Evolutionary conservation across 92 coral and sea anemone species (phyloP), one percentile per base, ranked within the genome.

Genomic region (Nematostella vectensis): DNA sequence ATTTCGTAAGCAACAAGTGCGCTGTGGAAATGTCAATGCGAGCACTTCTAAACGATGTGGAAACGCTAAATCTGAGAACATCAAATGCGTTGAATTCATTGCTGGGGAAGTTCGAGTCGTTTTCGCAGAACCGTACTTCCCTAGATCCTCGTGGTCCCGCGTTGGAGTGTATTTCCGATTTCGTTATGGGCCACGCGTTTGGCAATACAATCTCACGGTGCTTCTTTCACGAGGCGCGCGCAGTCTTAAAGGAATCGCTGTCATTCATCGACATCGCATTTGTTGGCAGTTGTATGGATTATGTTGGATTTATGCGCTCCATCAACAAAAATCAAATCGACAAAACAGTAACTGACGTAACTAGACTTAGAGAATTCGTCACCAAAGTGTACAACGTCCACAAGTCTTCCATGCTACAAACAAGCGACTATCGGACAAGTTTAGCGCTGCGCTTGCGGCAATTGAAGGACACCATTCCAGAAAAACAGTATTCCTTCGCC

Each of bases 181-280:
- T 55, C 1, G 19, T 66, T 11, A 66, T 66, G 72, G 72, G 55
- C 31, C n/a, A 38, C 48, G 20, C 55, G 3, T 66, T 66, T 20
- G 72, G 72, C 22, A 58, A 25, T n/a, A 36, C 33, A 15, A 33
- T 55, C 28, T 66, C 72, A 0, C 56, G 72, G 1, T 45, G 53
- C 39, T 66, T 66, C 25, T 66, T 54, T 13, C 63, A 55, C 57
- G 72, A 66, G 47, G 72, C 72, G 4, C 72, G 72, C 18, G 13
- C 28, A 2, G 48, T 48, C 13, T 48, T 66, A 12, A 48, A 43
- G 31, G 20, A 43, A 4, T 54, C 63, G 0, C 47, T 6, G 13
- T 45, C 43, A 9, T 54, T 4, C 24, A 31, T 29, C 3, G 3
- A 47, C 18, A 52, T 55, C 3, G 63, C 63, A 36, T 44, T 49